Evolutionary conservation across 2,797 vertebrate genomes (phyloP).

Genomic region (Menidia menidia): DNA sequence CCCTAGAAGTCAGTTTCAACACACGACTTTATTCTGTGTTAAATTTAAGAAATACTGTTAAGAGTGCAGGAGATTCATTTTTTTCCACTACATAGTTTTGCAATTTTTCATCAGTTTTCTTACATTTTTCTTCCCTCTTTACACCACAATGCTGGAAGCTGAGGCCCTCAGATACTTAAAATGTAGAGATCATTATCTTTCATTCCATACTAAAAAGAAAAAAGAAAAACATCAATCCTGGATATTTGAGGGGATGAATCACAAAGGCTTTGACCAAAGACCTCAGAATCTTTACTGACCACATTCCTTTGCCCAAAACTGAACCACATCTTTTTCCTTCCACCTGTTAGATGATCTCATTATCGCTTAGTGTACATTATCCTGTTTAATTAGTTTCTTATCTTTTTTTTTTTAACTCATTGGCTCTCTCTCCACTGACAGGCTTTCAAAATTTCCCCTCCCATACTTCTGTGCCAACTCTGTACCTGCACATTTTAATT

Average conservation of each 20-base stretch:
- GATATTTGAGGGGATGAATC: not conserved
- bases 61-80: not conserved
- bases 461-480: conserved; percentile 57
- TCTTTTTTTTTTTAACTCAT: conserved; percentile 48
- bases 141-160: conserved; percentile 2
- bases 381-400: conserved; percentile 38
- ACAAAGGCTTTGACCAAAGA: conserved; percentile 14
- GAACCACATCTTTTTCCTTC: conserved; percentile 56
- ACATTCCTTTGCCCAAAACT: conserved; percentile 45
- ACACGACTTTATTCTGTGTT: not conserved
- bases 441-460: conserved; percentile 63
- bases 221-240: not conserved
- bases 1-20: not conserved
- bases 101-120: conserved; percentile 24
- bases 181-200: conserved; percentile 21
- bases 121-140: not conserved
- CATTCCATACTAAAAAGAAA: not conserved
- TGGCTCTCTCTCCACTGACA: conserved; percentile 66
- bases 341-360: conserved; percentile 66
- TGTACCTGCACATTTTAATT: conserved; percentile 82
- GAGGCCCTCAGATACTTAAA: conserved; percentile 19
- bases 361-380: conserved; percentile 66
- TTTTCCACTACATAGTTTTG: conserved; percentile 7
- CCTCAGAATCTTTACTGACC: conserved; percentile 62
- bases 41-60: conserved; percentile 3